phyloP scores from a whole-genome alignment of 2,113 vertebrate species.

The Neotragus moschatus region DNA sequence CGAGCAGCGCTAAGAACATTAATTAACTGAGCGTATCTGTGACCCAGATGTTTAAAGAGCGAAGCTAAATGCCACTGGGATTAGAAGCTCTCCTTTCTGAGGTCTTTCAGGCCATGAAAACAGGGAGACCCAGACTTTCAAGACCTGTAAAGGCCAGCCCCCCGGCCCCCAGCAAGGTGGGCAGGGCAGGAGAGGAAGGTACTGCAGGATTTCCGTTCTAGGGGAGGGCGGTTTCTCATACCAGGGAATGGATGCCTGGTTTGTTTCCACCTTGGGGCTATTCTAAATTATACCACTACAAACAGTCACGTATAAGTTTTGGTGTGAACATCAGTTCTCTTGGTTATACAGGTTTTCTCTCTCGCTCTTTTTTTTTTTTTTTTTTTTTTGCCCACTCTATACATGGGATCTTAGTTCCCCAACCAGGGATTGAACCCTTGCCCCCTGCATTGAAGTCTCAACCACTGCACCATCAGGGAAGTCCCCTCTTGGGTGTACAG shows the following conservation, averaged over 20 bases:
- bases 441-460: neutral
- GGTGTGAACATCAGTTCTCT: neutral
- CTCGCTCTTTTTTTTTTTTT: neutral
- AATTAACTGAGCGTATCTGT: slow-evolving; percentile 78
- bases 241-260: neutral
- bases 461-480: neutral
- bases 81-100: slow-evolving; percentile 33
- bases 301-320: neutral
- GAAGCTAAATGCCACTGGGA: slow-evolving; percentile 60
- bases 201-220: neutral
- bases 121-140: neutral
- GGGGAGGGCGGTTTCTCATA: neutral
- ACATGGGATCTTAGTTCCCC: neutral
- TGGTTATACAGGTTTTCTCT: neutral
- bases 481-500: neutral
- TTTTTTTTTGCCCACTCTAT: neutral
- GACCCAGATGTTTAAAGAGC: slow-evolving; percentile 77
- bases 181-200: neutral
- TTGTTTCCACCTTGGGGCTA: neutral
- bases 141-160: neutral
- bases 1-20: slow-evolving; percentile 65
- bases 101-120: neutral
- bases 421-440: neutral
- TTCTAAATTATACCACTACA: neutral
- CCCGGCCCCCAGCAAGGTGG: neutral